Conservation (phyloP, 2,797 vertebrate species). For the Notolepis coatsorum region DNA sequence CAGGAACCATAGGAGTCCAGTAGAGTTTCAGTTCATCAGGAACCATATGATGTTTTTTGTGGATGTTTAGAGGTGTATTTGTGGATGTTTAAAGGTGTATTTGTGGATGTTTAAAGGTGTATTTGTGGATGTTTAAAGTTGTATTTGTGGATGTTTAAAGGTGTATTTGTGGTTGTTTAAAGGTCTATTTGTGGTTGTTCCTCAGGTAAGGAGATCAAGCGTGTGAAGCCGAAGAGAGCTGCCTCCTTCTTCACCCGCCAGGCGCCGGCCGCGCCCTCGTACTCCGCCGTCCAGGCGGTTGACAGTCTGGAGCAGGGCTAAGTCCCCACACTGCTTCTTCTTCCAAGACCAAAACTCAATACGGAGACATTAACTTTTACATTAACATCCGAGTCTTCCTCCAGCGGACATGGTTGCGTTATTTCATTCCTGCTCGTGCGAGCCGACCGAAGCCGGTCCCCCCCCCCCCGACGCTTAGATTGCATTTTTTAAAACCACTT, state of each 20-base stretch:
- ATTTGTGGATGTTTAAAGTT: not conserved
- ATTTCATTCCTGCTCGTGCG: too few relatives aligned
- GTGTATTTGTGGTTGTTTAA: not conserved
- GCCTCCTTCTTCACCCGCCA: conserved; percentile 91
- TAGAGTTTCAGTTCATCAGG: too few relatives aligned
- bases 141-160: not conserved
- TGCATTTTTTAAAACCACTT: conserved; percentile 51
- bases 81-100: too few relatives aligned
- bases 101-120: too few relatives aligned
- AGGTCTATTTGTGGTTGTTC: conserved; percentile 15
- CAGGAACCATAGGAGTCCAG: too few relatives aligned
- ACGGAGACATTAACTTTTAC: too few relatives aligned
- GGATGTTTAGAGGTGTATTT: too few relatives aligned
- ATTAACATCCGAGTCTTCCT: conserved; percentile 58
- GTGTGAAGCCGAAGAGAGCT: conserved; percentile 89
- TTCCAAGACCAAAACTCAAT: conserved; percentile 79
- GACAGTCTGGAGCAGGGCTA: conserved; percentile 87
- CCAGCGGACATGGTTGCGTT: too few relatives aligned
- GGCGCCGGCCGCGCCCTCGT: conserved; percentile 74
- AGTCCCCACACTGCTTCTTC: conserved; percentile 32
- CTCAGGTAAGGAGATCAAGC: conserved; percentile 90
- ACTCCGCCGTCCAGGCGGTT: conserved; percentile 83
- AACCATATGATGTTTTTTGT: too few relatives aligned
- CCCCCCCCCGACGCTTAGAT: too few relatives aligned
- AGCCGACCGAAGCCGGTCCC: too few relatives aligned